Evolutionary conservation across 1,140 invertebrate genomes (phyloP).

Genomic region (Diorhabda sublineata): DNA sequence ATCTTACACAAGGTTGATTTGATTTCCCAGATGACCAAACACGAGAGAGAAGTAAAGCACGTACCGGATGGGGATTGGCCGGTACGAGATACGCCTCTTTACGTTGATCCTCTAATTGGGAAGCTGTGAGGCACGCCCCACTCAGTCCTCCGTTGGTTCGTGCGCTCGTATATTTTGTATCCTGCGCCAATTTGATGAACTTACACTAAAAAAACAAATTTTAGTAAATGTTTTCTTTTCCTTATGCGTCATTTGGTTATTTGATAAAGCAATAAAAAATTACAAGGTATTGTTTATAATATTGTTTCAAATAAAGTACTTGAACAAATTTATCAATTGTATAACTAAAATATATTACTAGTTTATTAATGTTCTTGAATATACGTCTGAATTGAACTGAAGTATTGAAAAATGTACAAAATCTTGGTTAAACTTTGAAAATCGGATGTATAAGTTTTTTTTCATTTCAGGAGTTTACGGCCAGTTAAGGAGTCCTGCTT

Average conservation of each 20-base stretch:
- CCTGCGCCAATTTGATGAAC: not conserved
- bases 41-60: not conserved
- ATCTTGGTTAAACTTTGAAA: no score
- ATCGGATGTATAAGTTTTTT: not conserved
- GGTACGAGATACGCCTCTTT: not conserved
- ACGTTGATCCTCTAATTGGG: not conserved
- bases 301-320: no score
- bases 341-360: no score
- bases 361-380: no score
- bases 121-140: not conserved
- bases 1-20: no score
- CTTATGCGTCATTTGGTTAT: no score
- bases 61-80: not conserved
- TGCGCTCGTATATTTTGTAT: not conserved
- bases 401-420: no score
- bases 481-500: constrained; percentile 53
- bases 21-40: not conserved
- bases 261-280: no score
- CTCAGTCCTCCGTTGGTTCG: not conserved
- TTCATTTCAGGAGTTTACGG: constrained; percentile 52
- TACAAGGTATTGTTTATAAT: no score
- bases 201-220: not conserved
- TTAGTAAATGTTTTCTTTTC: not conserved
- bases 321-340: no score
- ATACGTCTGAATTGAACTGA: no score